Conservation (phyloP, 2,888 invertebrate species). For the Liopterus haemorrhoidalis region DNA sequence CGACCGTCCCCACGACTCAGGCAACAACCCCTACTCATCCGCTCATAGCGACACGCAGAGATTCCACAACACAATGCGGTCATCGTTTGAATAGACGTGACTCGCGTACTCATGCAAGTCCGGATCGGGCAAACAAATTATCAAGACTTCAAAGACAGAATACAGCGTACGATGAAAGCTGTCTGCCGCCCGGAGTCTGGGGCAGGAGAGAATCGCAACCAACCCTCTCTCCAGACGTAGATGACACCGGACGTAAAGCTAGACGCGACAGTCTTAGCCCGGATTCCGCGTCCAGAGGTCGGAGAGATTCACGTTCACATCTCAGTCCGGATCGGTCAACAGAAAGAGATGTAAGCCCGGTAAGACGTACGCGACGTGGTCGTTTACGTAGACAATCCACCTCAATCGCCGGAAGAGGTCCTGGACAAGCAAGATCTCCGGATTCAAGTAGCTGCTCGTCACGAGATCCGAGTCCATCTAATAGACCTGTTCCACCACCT, state of each 20-base stretch:
- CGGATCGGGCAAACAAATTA: slow-evolving; percentile 50
- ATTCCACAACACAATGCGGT: slow-evolving; percentile 81
- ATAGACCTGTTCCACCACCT: slow-evolving; percentile 49
- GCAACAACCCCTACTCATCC: slow-evolving; percentile 51
- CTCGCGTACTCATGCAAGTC: slow-evolving; percentile 60
- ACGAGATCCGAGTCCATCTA: slow-evolving; percentile 79
- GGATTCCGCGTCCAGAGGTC: slow-evolving; percentile 72
- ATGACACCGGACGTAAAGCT: slow-evolving; percentile 63
- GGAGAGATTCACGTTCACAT: slow-evolving; percentile 71
- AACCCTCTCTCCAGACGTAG: slow-evolving; percentile 72
- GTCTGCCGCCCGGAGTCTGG: slow-evolving; percentile 60
- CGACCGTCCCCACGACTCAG: slow-evolving; percentile 52
- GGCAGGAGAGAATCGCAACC: slow-evolving; percentile 76
- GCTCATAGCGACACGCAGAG: slow-evolving; percentile 55
- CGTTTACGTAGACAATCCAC: slow-evolving; percentile 72
- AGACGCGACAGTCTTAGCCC: slow-evolving; percentile 84
- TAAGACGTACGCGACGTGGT: slow-evolving; percentile 61
- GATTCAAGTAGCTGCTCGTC: slow-evolving; percentile 76
- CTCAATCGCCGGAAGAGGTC: slow-evolving; percentile 60
- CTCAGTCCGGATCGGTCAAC: slow-evolving; percentile 74
- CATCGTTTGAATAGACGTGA: slow-evolving; percentile 54
- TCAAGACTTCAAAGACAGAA: slow-evolving; percentile 74
- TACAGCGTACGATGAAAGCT: slow-evolving; percentile 82
- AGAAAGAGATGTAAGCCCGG: slow-evolving; percentile 75
- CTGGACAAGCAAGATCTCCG: slow-evolving; percentile 50